Evolutionary conservation across 2,888 invertebrate genomes (phyloP), one percentile per base, ranked within the genome.

Genomic region (Tiliacea citrago): DNA sequence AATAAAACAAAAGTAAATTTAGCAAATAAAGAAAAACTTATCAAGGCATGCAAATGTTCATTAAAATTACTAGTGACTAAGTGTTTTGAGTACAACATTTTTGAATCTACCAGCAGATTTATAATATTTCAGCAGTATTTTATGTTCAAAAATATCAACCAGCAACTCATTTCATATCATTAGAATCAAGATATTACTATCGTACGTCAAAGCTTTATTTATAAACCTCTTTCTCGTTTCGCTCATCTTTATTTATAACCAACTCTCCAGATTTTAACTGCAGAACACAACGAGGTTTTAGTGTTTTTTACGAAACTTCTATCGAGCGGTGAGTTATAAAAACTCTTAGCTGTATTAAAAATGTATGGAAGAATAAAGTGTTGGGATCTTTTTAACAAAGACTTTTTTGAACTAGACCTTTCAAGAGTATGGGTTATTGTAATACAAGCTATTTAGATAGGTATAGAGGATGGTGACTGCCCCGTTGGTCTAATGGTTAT

Each of bases 311-410:
- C 69, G 66, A 75, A 76, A 77, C 63, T 76, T 85, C 63, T 65
- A 80, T 77, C 58, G 53, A 45, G 73, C 62, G 60, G 58, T 73
- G 71, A 58, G 77, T 62, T 74, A 35, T 73, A 79, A 85, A 82
- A 71, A 77, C 79, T 85, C 63, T 85, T 68, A 79, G 73, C 70
- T 21, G 63, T 55, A 68, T 87, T 81, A 87, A 87, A 86, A 87
- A 86, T 86, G 81, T 72, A 85, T 83, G 61, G 42, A 21, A 29
- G 47, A 75, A 60, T 77, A 80, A 79, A 83, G 76, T 68, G 81
- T 53, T 16, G 39, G 21, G 21, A 57, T 35, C 4, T 57, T 79
- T 61, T 60, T 39, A 67, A 62, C 39, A 61, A 21, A 62, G 49
- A 62, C 62, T 21, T 67, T 60, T 65, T 62, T n/a, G n/a, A n/a